These are phyloP conservation scores for Pipistrellus pygmaeus DNA, from an alignment of 2,797 vertebrate genomes.

Conservation along the genomic window DNA sequence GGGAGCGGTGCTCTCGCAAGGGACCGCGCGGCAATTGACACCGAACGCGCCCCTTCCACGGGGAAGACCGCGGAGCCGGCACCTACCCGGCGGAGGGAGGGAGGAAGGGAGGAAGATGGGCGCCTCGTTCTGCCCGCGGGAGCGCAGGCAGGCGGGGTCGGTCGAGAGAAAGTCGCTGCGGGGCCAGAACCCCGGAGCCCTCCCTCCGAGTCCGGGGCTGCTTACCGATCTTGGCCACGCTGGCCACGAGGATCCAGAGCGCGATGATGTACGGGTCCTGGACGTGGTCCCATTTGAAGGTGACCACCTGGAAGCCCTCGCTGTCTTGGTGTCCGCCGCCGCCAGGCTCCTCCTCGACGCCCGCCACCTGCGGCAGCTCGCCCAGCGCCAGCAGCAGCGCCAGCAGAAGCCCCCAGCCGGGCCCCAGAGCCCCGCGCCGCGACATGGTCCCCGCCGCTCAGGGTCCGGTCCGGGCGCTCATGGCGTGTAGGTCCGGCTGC, in stretches of 20 bases:
- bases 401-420: not conserved
- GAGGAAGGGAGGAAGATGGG: not conserved
- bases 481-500: not conserved
- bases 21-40: not conserved
- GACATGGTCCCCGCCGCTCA: constrained; percentile 52
- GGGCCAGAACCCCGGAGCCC: no score
- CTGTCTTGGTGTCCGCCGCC: not conserved
- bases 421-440: constrained; percentile 17
- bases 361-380: constrained; percentile 70
- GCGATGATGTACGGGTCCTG: constrained; percentile 92
- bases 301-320: constrained; percentile 91
- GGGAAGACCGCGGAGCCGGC: not conserved
- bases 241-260: constrained; percentile 95
- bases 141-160: not conserved
- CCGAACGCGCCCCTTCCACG: not conserved
- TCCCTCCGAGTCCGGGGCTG: not conserved
- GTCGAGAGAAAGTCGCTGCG: not conserved
- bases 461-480: not conserved
- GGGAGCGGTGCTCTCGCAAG: not conserved
- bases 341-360: not conserved
- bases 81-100: not conserved
- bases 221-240: constrained; percentile 97
- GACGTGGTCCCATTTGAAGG: constrained; percentile 95
- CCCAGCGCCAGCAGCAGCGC: constrained; percentile 36
- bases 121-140: not conserved